Evolutionary conservation across 2,797 vertebrate genomes (phyloP).

Genomic region (Eidolon dupreanum): DNA sequence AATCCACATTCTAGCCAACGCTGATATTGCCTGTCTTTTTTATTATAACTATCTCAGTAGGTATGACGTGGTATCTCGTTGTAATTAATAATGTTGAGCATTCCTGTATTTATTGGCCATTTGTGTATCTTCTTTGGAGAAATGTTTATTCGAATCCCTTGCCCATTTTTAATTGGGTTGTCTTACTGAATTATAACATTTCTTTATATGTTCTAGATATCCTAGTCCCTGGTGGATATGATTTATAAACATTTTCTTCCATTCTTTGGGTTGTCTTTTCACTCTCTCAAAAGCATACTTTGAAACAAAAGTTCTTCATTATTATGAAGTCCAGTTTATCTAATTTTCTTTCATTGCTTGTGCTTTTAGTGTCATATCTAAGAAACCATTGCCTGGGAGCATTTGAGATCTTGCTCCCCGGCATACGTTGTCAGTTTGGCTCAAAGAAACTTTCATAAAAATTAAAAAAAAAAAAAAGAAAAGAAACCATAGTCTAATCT

Average conservation of each 20-base stretch:
- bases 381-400: too few species aligned
- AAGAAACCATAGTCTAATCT: neutral
- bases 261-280: neutral
- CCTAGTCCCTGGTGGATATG: neutral
- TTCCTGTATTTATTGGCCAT: neutral
- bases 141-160: neutral
- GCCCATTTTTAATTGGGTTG: neutral
- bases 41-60: neutral
- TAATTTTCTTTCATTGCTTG: neutral
- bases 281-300: neutral
- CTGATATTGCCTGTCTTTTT: neutral
- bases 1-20: neutral
- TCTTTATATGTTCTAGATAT: neutral
- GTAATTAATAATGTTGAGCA: neutral
- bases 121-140: neutral
- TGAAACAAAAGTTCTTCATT: neutral
- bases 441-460: too few species aligned
- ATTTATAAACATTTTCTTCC: neutral
- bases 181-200: neutral
- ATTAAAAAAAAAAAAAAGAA: too few species aligned
- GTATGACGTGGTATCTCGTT: neutral
- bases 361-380: neutral
- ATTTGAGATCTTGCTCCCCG: too few species aligned
- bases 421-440: too few species aligned
- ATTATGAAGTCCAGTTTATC: neutral